Evolutionary conservation across 2,888 invertebrate species (phyloP).

Genomic region (Poecilus cupreus): DNA sequence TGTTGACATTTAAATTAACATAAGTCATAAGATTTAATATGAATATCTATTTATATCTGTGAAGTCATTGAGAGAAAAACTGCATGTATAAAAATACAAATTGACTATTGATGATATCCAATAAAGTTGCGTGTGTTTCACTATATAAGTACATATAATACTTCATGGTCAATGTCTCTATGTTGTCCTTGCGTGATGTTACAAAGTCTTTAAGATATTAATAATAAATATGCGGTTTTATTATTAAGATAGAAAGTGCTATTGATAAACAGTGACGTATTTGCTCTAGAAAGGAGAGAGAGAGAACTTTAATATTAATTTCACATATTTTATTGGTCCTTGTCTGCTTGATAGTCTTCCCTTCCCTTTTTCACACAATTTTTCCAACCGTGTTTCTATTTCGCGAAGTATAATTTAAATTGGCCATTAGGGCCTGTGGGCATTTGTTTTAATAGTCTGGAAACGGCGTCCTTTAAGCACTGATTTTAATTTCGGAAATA

Average conservation of each 20-base stretch:
- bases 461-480: too few relatives aligned
- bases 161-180: not conserved
- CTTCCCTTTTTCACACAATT: too few relatives aligned
- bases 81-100: not conserved
- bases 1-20: not conserved
- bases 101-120: not conserved
- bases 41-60: not conserved
- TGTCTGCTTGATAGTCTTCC: too few relatives aligned
- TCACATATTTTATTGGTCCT: too few relatives aligned
- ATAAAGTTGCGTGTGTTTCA: not conserved
- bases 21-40: not conserved
- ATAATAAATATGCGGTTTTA: not conserved
- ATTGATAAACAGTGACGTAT: not conserved
- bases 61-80: not conserved
- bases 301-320: too few relatives aligned
- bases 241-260: not conserved
- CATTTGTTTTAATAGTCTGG: too few relatives aligned
- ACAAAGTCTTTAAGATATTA: not conserved
- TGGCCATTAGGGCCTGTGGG: too few relatives aligned
- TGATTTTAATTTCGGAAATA: too few relatives aligned
- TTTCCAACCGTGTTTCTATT: too few relatives aligned
- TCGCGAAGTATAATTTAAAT: too few relatives aligned
- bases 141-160: not conserved
- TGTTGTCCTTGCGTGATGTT: not conserved
- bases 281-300: too few relatives aligned